Evolutionary conservation across 2,888 invertebrate genomes (phyloP), one percentile per base, ranked within the genome.

Genomic region (Biston stratarius): DNA sequence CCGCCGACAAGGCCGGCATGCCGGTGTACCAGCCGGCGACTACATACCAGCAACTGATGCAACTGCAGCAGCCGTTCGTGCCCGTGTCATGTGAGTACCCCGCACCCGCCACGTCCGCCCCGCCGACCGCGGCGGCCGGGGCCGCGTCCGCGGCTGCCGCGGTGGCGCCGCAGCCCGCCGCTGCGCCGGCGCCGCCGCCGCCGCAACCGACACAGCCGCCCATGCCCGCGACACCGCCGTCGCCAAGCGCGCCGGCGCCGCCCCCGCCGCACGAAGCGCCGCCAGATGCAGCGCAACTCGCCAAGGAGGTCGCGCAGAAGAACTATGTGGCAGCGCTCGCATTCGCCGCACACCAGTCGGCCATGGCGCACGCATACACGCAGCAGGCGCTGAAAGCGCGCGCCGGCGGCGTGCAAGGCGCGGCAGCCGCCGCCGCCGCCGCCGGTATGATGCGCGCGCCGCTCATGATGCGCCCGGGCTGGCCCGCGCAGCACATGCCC

Each of bases 51-150:
- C 98, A 98, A 95, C 96, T 98, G 94, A 97, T 98, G 96, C 98
- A 98, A 95, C 96, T 97, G 87, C 96, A 97, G 95, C 98, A 98
- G 96, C 98, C 98, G 94, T 98, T 98, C 96, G 98, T 98, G 96
- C 98, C 98, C 96, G 98, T 98, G 95, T 98, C 98, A 97, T 98
- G 98, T 98, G 98, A 99, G 98, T 98, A 97, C 97, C 95, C 96
- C 95, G 95, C 95, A 95, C 95, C 96, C 93, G 95, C 95, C 84
- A 94, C 95, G 89, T 93, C 94, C 85, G 94, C 94, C 94, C 95
- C 96, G 92, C 95, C 95, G 88, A 87, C 91, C 84, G 91, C 88
- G 85, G 72, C 36, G 76, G 80, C 85, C 67, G 71, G 76, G 65
- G 95, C 95, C 94, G 95, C 95, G 94, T 95, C 95, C 90, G 91